phyloP scores from a whole-genome alignment of 2,888 invertebrate species.

The Lasioglossum vierecki region DNA sequence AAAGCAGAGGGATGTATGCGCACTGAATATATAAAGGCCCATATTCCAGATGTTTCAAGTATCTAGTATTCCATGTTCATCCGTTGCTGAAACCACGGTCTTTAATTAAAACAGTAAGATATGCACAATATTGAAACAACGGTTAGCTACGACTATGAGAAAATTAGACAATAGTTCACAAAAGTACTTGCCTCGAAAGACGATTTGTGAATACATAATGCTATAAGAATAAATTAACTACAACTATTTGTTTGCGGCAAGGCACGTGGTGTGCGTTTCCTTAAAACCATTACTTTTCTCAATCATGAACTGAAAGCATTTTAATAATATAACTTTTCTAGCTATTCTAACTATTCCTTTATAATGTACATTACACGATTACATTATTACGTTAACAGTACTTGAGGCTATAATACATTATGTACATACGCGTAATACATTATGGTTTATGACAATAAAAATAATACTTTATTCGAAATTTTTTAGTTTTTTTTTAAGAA shows the following conservation, averaged over 20 bases:
- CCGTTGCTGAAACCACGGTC: conserved; percentile 43
- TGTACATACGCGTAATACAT: too few species aligned
- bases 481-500: too few species aligned
- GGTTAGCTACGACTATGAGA: background rate
- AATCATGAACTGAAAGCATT: background rate
- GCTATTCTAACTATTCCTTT: too few species aligned
- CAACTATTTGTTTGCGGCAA: background rate
- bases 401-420: too few species aligned
- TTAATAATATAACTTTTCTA: too few species aligned
- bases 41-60: conserved; percentile 34
- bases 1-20: conserved; percentile 40
- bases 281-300: background rate
- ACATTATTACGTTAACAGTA: too few species aligned
- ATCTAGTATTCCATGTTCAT: conserved; percentile 38
- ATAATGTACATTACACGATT: too few species aligned
- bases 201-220: background rate
- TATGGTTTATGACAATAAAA: too few species aligned
- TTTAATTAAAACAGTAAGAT: conserved; percentile 63
- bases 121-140: background rate
- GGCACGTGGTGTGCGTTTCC: background rate
- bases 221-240: background rate
- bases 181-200: background rate
- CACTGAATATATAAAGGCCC: conserved; percentile 31
- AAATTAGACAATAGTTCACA: conserved; percentile 14
- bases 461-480: too few species aligned